Percentiles rank a stretch among this genome's conserved stretches.
phyloP scores from a whole-genome alignment of 1,140 invertebrate species.

The Papilio helenus region DNA sequence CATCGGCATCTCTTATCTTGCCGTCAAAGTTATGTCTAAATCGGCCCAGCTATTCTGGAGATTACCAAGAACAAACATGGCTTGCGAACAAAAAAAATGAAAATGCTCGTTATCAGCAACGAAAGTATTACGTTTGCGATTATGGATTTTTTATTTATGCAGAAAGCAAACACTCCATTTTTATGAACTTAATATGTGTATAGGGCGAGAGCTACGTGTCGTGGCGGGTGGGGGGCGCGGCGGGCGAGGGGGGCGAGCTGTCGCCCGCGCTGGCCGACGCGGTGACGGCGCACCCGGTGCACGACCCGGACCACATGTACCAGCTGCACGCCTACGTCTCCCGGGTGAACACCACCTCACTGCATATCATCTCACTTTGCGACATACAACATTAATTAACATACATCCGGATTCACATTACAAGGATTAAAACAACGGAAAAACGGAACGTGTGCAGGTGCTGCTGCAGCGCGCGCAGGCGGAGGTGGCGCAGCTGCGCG shows the following conservation, averaged over 20 bases:
- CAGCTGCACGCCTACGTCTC: constrained; percentile 87
- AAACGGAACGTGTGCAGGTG: constrained; percentile 43
- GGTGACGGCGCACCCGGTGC: constrained; percentile 85
- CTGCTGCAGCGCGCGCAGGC: constrained; percentile 52
- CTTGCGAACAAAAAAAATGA: too few species aligned
- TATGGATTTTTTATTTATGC: too few species aligned
- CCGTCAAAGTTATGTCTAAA: too few species aligned
- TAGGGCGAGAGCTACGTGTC: constrained; percentile 50
- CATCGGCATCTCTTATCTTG: too few species aligned
- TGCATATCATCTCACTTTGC: background rate
- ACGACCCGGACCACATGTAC: constrained; percentile 84
- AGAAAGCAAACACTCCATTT: too few species aligned
- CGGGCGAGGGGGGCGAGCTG: constrained; percentile 34
- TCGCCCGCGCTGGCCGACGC: constrained; percentile 69
- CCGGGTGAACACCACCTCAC: constrained; percentile 70
- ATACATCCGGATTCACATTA: too few species aligned
- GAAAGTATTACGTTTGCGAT: too few species aligned
- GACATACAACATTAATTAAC: background rate
- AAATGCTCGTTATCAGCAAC: too few species aligned
- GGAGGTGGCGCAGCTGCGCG: constrained; percentile 42
- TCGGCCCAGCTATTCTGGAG: background rate
- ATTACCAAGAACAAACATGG: too few species aligned
- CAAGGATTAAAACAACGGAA: too few species aligned
- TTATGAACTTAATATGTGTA: constrained; percentile 12
- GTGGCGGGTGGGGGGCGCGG: constrained; percentile 35